These are phyloP conservation scores for Nymphalis polychloros DNA, from an alignment of 2,888 invertebrate species.

Conservation along the genomic window DNA sequence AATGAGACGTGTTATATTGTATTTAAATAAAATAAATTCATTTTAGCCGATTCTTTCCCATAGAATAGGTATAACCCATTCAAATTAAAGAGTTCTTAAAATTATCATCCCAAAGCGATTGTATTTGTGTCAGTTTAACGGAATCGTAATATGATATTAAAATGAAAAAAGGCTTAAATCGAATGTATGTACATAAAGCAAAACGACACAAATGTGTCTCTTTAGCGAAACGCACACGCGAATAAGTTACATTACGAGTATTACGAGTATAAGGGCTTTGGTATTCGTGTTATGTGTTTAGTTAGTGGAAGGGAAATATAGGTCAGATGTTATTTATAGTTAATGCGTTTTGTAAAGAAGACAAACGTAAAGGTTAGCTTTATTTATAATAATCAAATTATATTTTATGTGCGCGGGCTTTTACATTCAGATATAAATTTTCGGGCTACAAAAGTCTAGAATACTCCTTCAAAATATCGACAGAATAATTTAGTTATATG, in stretches of 20 bases:
- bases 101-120: slow-evolving; percentile 20
- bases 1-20: too few relatives aligned
- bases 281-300: slow-evolving; percentile 41
- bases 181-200: slow-evolving; percentile 26
- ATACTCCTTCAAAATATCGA: too few relatives aligned
- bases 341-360: neutral
- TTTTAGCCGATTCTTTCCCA: neutral
- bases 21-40: too few relatives aligned
- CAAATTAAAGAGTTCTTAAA: neutral
- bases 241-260: slow-evolving; percentile 17
- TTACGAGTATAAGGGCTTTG: slow-evolving; percentile 50
- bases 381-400: too few relatives aligned
- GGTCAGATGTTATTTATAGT: slow-evolving; percentile 50
- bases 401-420: too few relatives aligned
- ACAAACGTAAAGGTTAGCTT: neutral
- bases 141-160: slow-evolving; percentile 34
- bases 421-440: too few relatives aligned
- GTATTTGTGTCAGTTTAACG: slow-evolving; percentile 30
- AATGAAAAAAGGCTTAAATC: slow-evolving; percentile 16
- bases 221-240: slow-evolving; percentile 40
- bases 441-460: too few relatives aligned
- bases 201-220: slow-evolving; percentile 43
- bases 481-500: too few relatives aligned
- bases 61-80: neutral
- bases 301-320: slow-evolving; percentile 47